Conservation (phyloP, 2,797 vertebrate species). For the Pempheris klunzingeri region DNA sequence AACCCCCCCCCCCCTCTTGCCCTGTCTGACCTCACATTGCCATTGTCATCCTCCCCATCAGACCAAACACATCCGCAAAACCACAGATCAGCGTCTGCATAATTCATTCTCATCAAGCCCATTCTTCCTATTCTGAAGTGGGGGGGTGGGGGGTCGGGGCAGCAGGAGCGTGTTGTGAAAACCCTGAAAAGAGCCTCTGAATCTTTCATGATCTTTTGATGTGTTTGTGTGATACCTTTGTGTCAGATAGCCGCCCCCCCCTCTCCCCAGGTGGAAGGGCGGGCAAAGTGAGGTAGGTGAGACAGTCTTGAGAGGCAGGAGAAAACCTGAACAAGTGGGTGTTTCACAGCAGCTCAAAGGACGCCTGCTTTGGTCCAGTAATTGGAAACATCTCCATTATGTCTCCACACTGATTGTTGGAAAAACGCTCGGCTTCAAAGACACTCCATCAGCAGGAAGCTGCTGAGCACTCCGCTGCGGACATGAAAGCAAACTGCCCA, state of each 20-base stretch:
- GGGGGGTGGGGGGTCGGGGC: conserved; percentile 14
- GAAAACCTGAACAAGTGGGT: conserved; percentile 12
- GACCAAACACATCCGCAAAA: conserved; percentile 31
- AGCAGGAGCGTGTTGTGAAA: conserved; percentile 10
- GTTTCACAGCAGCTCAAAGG: conserved; percentile 26
- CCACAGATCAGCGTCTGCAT: conserved; percentile 48
- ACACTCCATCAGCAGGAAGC: conserved; percentile 49
- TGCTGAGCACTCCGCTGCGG: too few relatives aligned
- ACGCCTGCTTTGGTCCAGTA: conserved; percentile 19
- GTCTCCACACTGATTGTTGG: conserved; percentile 40
- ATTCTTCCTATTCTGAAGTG: conserved; percentile 47
- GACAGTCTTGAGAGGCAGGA: not conserved
- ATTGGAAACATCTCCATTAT: conserved; percentile 37
- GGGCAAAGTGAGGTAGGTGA: not conserved
- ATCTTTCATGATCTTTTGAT: conserved; percentile 67
- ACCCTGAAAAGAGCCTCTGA: conserved; percentile 46
- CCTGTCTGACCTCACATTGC: not conserved
- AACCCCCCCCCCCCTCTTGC: not conserved
- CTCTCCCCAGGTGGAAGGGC: too few relatives aligned
- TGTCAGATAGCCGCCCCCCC: too few relatives aligned
- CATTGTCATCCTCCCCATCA: conserved; percentile 17
- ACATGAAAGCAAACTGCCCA: conserved; percentile 49
- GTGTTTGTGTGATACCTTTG: conserved; percentile 18
- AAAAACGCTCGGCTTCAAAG: conserved; percentile 60
- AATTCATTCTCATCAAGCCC: conserved; percentile 61